Evolutionary conservation across 2,113 vertebrate species (phyloP).

Genomic region (Boleophthalmus pectinirostris): DNA sequence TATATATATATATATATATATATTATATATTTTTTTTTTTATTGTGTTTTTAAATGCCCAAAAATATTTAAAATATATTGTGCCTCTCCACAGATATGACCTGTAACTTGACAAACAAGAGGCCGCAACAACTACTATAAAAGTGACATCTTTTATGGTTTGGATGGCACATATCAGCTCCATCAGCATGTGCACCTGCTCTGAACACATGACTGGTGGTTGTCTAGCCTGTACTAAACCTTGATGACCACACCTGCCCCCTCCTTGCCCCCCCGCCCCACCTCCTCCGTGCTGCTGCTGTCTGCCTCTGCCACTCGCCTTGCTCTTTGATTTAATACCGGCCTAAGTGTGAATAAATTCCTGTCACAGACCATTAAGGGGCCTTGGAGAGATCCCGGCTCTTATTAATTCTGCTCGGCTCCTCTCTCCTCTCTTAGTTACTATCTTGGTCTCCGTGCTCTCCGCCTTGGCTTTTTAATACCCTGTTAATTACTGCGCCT

Average conservation of each 20-base stretch:
- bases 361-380: constrained; percentile 82
- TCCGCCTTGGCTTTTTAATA: constrained; percentile 72
- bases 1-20: too few relatives aligned
- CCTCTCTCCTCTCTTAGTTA: constrained; percentile 55
- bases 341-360: constrained; percentile 84
- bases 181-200: background rate
- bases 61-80: too few relatives aligned
- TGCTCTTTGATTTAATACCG: constrained; percentile 79
- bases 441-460: constrained; percentile 52
- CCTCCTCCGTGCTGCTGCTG: constrained; percentile 53
- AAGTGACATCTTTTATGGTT: too few relatives aligned
- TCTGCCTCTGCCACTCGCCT: constrained; percentile 67
- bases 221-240: background rate
- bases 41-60: too few relatives aligned
- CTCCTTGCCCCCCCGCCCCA: constrained; percentile 17
- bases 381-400: constrained; percentile 80
- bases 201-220: background rate
- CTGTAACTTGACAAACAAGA: too few relatives aligned
- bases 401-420: constrained; percentile 81
- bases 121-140: too few relatives aligned
- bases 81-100: too few relatives aligned
- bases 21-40: too few relatives aligned
- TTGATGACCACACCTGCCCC: constrained; percentile 23
- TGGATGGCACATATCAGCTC: background rate
- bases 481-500: constrained; percentile 78